Conservation (phyloP, 2,888 invertebrate genomes). For the Entomobrya proxima region DNA sequence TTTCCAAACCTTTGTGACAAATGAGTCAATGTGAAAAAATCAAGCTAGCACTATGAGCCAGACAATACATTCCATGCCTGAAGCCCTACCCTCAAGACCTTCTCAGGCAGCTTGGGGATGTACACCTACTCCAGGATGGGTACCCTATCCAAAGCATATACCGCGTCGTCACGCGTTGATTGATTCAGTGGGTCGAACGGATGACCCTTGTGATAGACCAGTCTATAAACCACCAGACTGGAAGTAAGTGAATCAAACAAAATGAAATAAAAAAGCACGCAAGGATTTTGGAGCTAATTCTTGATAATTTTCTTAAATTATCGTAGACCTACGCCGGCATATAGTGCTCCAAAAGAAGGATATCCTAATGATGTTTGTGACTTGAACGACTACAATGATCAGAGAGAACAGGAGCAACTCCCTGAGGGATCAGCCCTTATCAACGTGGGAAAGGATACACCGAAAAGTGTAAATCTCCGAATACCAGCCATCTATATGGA, state of each 20-base stretch:
- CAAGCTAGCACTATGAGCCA: too few species aligned
- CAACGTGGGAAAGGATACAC: slow-evolving; percentile 61
- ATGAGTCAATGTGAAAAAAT: too few species aligned
- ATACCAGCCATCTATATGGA: slow-evolving; percentile 54
- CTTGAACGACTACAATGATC: slow-evolving; percentile 67
- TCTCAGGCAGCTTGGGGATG: slow-evolving; percentile 71
- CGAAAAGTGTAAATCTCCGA: slow-evolving; percentile 42
- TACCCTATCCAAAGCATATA: slow-evolving; percentile 70
- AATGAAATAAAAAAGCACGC: background rate
- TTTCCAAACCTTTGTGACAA: too few species aligned
- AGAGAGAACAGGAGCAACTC: slow-evolving; percentile 29
- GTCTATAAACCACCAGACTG: slow-evolving; percentile 68
- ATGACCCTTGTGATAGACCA: slow-evolving; percentile 75
- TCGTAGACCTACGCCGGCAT: slow-evolving; percentile 71
- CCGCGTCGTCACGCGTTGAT: slow-evolving; percentile 72
- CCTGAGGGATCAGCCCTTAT: slow-evolving; percentile 58
- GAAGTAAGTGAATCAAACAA: slow-evolving; percentile 38
- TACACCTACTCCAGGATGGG: slow-evolving; percentile 67
- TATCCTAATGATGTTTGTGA: slow-evolving; percentile 72
- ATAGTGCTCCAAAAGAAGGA: slow-evolving; percentile 73
- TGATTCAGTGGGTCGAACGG: slow-evolving; percentile 70
- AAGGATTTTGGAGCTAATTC: background rate
- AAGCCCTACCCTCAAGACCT: slow-evolving; percentile 53
- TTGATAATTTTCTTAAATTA: background rate
- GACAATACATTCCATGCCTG: slow-evolving; percentile 46